Evolutionary conservation across 2,113 vertebrate genomes (phyloP), one percentile per base, ranked within the genome.

Genomic region (Plecotus auritus): DNA sequence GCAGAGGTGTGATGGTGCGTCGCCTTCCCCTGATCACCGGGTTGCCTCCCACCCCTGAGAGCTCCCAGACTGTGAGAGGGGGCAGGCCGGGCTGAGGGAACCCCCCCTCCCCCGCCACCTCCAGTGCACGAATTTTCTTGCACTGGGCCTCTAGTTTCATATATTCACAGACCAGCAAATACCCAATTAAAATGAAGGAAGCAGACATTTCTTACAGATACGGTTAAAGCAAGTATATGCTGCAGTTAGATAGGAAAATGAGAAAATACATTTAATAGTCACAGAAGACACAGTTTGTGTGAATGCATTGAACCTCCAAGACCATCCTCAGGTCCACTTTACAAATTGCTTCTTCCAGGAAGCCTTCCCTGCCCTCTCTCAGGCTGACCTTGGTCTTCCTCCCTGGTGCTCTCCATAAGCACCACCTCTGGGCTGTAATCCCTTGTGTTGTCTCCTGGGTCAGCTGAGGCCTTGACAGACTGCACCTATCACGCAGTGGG

Each of bases 161-260:
- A 0, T 54, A 73, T 51, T 49, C 64, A 66, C 23, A 32, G 30
- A n/a, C 40, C 45, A 47, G 45, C 28, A 54, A 45, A 23, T 56
- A 85, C 14, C 37, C 22, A 22, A 61, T 32, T n/a, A 35, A 72
- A 82, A 69, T 69, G 72, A 69, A 73, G 17, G 37, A 87, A 95
- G 67, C 18, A 49, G 22, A 32, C 37, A 59, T 69, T 85, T 89
- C 70, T 96, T 73, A 45, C n/a, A 80, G 59, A 76, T 26, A 30
- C 1, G 7, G 56, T 82, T 89, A 84, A 94, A 86, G 6, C 45
- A 56, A 9, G 37, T 30, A 51, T 66, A 69, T 6, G n/a, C 47
- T 73, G 7, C 26, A 14, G 11, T 51, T 30, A 9, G 49, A 49
- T 30, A 82, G 69, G 37, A 91, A 96, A 85, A 73, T 87, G 40